phyloP scores from a whole-genome alignment of 2,888 invertebrate genomes.

The Caenorhabditis angaria region DNA sequence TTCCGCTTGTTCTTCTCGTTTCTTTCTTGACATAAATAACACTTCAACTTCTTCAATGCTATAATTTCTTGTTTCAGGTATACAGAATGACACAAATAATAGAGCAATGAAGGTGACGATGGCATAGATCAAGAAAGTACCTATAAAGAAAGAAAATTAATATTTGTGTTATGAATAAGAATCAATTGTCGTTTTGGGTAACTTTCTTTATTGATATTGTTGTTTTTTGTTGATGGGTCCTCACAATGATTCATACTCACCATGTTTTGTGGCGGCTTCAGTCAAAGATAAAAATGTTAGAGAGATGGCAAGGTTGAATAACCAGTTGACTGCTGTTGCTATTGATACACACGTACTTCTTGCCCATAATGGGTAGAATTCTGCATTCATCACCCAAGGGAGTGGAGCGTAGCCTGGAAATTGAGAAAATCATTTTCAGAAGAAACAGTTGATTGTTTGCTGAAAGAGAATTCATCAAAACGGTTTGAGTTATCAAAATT shows the following conservation, averaged over 20 bases:
- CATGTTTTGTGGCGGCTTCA: slow-evolving; percentile 58
- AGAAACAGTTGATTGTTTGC: not conserved
- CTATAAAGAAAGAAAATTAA: slow-evolving; percentile 69
- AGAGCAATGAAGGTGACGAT: slow-evolving; percentile 74
- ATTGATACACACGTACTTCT: slow-evolving; percentile 71
- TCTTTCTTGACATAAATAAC: slow-evolving; percentile 31
- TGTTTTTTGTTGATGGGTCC: not conserved
- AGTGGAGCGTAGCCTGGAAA: slow-evolving; percentile 76
- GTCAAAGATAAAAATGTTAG: slow-evolving; percentile 74
- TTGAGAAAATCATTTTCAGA: not conserved
- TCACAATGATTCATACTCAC: slow-evolving; percentile 29
- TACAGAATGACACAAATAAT: slow-evolving; percentile 73
- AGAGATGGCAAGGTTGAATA: slow-evolving; percentile 75
- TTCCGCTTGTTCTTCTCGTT: slow-evolving; percentile 13
- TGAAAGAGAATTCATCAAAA: not conserved
- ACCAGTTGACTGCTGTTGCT: slow-evolving; percentile 73
- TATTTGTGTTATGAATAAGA: no score
- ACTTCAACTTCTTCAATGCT: slow-evolving; percentile 74
- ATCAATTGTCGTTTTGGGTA: slow-evolving; percentile 7
- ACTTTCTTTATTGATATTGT: slow-evolving; percentile 1
- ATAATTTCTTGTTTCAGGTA: slow-evolving; percentile 76
- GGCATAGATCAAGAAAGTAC: slow-evolving; percentile 76
- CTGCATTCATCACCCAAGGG: slow-evolving; percentile 77
- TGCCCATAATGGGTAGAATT: slow-evolving; percentile 76
- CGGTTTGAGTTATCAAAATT: no score